phyloP scores from a whole-genome alignment of 2,888 invertebrate species.

The Dasysyrphus albostriatus region DNA sequence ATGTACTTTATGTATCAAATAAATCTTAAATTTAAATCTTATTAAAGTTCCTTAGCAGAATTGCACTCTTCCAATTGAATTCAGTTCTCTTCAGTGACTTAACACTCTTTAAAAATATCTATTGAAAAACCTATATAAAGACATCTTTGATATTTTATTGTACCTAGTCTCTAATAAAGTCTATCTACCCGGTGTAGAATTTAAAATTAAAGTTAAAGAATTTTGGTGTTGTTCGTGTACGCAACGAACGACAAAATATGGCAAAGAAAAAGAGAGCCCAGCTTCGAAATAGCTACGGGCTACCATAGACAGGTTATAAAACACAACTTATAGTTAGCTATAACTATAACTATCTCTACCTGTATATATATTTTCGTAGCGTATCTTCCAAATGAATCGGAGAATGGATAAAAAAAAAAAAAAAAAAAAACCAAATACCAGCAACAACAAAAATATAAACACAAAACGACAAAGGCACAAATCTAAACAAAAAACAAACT shows the following conservation, averaged over 20 bases:
- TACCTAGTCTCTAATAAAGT: constrained; percentile 11
- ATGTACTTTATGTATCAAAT: too few species aligned
- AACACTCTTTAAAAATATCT: too few species aligned
- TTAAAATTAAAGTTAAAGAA: constrained; percentile 56
- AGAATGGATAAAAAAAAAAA: constrained; percentile 36
- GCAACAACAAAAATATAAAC: constrained; percentile 55
- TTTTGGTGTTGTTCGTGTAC: constrained; percentile 64
- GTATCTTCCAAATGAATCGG: constrained; percentile 66
- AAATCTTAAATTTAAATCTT: too few species aligned
- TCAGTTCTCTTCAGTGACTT: too few species aligned
- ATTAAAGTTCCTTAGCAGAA: too few species aligned
- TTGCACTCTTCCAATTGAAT: too few species aligned
- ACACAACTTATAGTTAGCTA: constrained; percentile 38
- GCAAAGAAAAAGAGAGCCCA: constrained; percentile 67
- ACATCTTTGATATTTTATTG: too few species aligned
- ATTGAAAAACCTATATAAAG: too few species aligned
- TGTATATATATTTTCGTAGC: constrained; percentile 27
- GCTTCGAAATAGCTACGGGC: constrained; percentile 68
- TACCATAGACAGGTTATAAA: constrained; percentile 73
- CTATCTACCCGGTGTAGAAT: constrained; percentile 1
- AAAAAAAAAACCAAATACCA: constrained; percentile 22
- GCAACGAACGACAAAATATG: constrained; percentile 46
- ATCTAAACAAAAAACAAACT: constrained; percentile 69
- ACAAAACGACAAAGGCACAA: constrained; percentile 63
- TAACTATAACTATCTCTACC: constrained; percentile 47